Evolutionary conservation across 2,888 invertebrate species (phyloP), one percentile per base, ranked within the genome.

Genomic region (Pseudococcus viburni): DNA sequence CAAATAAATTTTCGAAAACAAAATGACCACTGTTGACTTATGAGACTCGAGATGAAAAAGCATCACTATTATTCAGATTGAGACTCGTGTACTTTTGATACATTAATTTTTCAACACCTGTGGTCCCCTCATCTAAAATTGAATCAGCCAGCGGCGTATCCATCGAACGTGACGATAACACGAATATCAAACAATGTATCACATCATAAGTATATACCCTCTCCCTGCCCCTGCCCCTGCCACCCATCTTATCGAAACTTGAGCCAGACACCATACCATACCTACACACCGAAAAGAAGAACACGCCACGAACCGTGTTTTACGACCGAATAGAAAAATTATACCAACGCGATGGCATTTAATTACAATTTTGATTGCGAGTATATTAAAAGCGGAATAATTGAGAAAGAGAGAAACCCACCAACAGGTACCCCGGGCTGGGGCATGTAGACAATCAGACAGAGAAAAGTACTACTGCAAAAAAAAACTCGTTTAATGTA

Each of bases 401-500:
- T 39, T 39, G 77, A 26, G 77, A 77, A 39, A 26, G 15, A 22
- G 80, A 80, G n/a, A 80, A 22, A 77, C 64, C 39, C 26, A 77
- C 4, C 39, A 80, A 80, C 80, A 80, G n/a, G 59, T 59, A 59
- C 19, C 19, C 4, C 19, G n/a, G 39, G 2, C 59, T 7, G 15
- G 19, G 7, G 7, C 1, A 64, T 8, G 5, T 6, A 80, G 80
- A 80, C 80, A n/a, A 80, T 33, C 26, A 80, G 42, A 80, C 15
- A 73, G 12, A 22, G 26, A 73, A 8, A n/a, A 59, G 19, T 59
- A 9, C 19, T 59, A 19, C 59, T 19, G 59, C 19, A 73, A 39
- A 39, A 26, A 80, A 80, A 80, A 33, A 33, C 80, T 80, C 42
- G 80, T 80, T 80, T 80, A 80, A 80, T 80, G 80, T 80, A 80